Evolutionary conservation across 2,113 vertebrate species (phyloP).

Genomic region (Dromaius novaehollandiae): DNA sequence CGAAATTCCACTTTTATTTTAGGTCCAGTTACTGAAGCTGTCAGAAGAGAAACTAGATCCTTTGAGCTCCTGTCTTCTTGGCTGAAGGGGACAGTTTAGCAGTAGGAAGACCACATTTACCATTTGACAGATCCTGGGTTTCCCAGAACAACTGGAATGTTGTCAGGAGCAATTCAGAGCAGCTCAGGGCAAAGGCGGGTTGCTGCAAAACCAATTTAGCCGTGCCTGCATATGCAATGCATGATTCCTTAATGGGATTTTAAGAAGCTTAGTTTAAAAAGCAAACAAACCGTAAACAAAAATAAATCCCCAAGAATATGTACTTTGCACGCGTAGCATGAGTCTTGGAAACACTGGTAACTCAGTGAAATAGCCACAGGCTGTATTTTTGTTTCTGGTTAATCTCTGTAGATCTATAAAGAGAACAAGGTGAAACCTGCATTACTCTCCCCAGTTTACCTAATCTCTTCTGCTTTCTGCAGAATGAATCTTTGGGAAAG

Average conservation of each 20-base stretch:
- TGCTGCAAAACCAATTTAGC: conserved; percentile 14
- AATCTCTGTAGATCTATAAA: background rate
- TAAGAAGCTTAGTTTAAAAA: conserved; percentile 18
- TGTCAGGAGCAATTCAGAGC: background rate
- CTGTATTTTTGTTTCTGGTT: background rate
- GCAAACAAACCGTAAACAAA: conserved; percentile 9
- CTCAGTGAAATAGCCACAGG: background rate
- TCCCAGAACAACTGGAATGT: background rate
- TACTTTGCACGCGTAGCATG: background rate
- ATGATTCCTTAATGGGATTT: background rate
- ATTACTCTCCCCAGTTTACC: background rate
- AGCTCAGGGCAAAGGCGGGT: background rate
- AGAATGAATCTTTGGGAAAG: background rate
- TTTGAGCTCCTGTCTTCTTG: background rate
- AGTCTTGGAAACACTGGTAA: background rate
- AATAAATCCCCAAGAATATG: background rate
- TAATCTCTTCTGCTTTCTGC: background rate
- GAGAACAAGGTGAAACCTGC: background rate
- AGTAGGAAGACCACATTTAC: background rate
- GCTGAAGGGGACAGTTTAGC: background rate
- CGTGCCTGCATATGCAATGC: background rate
- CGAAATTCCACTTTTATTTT: background rate
- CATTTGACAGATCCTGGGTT: background rate
- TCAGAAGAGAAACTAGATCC: background rate
- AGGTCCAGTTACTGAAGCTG: conserved; percentile 2